Percentiles rank a stretch among this genome's conserved stretches.
Evolutionary conservation across 2,113 vertebrate genomes (phyloP).

Genomic region (Rhagologus leucostigma): DNA sequence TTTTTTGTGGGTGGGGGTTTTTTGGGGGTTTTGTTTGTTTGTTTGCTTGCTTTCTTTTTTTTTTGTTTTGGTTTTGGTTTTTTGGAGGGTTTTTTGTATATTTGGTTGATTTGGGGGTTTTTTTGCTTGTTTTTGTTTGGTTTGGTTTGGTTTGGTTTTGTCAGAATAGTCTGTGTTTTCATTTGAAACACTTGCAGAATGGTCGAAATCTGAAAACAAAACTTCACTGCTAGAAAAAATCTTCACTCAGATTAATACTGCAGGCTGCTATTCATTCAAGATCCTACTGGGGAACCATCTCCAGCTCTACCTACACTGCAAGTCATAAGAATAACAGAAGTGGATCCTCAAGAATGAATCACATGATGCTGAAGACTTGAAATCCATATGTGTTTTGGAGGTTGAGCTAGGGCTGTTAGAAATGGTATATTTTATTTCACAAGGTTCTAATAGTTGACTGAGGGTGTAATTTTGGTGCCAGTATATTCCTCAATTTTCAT

Average conservation of each 20-base stretch:
- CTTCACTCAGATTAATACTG: neutral
- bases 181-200: neutral
- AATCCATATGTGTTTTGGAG: neutral
- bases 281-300: neutral
- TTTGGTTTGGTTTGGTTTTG: neutral
- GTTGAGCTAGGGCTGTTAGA: neutral
- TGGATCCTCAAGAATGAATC: neutral
- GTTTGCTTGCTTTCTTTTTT: too few relatives aligned
- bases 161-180: neutral
- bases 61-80: too few relatives aligned
- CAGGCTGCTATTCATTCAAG: neutral
- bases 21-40: neutral
- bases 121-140: too few relatives aligned
- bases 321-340: neutral
- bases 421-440: neutral
- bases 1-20: neutral
- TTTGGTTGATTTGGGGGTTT: too few relatives aligned
- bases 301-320: neutral
- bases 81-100: too few relatives aligned
- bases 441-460: neutral
- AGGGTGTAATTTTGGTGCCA: neutral
- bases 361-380: neutral
- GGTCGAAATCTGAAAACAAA: neutral
- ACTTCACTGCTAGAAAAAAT: neutral
- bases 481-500: neutral